Evolutionary conservation across 2,888 invertebrate species (phyloP).

Genomic region (Pyrochroa serraticornis): DNA sequence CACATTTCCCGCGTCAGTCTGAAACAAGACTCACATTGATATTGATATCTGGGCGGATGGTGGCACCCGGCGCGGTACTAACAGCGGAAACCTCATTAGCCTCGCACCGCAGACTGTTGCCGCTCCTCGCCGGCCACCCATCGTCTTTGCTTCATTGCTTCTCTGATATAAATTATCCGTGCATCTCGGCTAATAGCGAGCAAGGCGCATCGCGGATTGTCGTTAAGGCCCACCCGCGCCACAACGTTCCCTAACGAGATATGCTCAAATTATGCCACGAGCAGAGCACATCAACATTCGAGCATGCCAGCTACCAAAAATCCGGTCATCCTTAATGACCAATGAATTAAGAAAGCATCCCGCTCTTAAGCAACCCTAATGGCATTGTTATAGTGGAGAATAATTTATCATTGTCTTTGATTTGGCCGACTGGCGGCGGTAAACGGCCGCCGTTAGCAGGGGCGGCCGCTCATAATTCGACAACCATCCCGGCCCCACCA

Average conservation of each 20-base stretch:
- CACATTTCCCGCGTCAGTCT: slow-evolving; percentile 40
- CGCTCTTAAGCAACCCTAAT: slow-evolving; percentile 40
- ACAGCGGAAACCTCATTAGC: slow-evolving; percentile 47
- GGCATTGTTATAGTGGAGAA: slow-evolving; percentile 23
- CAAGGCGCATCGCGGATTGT: slow-evolving; percentile 53
- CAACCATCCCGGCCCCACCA: not conserved
- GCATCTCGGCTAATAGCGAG: slow-evolving; percentile 44
- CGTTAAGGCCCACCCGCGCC: slow-evolving; percentile 54
- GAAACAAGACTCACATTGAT: slow-evolving; percentile 39
- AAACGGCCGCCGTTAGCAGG: slow-evolving; percentile 24
- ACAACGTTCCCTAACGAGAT: slow-evolving; percentile 53
- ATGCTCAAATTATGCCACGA: slow-evolving; percentile 55
- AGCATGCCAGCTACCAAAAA: slow-evolving; percentile 44
- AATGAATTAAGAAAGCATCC: slow-evolving; percentile 53
- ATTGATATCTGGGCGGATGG: slow-evolving; percentile 36
- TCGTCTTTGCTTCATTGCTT: slow-evolving; percentile 51
- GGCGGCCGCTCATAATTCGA: slow-evolving; percentile 18
- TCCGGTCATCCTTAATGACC: slow-evolving; percentile 54
- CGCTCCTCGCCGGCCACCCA: slow-evolving; percentile 39
- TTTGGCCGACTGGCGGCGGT: slow-evolving; percentile 23
- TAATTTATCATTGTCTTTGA: slow-evolving; percentile 38
- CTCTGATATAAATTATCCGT: slow-evolving; percentile 52
- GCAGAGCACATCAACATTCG: slow-evolving; percentile 50
- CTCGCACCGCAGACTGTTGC: slow-evolving; percentile 45
- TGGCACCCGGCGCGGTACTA: slow-evolving; percentile 40